Evolutionary conservation across 2,888 invertebrate species (phyloP).

Genomic region (Bursaphelenchus okinawaensis): DNA sequence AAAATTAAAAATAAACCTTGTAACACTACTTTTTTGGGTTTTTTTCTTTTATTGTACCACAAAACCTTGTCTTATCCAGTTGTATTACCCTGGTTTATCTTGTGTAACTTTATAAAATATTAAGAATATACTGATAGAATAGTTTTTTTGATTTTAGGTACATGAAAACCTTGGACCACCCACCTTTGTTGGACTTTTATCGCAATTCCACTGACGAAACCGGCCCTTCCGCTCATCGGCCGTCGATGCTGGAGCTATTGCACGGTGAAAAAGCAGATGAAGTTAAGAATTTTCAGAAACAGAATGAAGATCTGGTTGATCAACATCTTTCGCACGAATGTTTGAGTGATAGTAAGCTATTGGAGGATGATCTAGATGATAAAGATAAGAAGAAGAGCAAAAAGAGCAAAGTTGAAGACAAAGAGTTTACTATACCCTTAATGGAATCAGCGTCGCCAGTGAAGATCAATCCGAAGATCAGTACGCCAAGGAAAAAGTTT

Average conservation of each 20-base stretch:
- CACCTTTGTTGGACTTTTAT: constrained; percentile 63
- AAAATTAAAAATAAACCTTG: too few species aligned
- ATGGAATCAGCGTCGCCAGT: constrained; percentile 8
- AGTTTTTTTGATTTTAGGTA: not conserved
- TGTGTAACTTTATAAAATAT: too few species aligned
- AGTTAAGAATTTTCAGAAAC: constrained; percentile 18
- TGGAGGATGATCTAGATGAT: not conserved
- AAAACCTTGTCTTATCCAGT: too few species aligned
- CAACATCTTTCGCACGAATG: constrained; percentile 16
- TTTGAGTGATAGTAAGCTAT: not conserved
- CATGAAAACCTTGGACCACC: constrained; percentile 44
- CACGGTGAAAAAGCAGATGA: constrained; percentile 36
- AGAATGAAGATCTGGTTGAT: constrained; percentile 24
- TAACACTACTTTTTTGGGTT: too few species aligned
- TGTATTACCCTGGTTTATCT: too few species aligned
- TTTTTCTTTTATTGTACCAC: too few species aligned
- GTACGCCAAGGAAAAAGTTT: not conserved
- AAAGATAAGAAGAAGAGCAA: not conserved
- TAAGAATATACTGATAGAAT: too few species aligned
- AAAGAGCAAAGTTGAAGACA: not conserved
- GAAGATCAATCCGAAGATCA: not conserved
- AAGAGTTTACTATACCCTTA: not conserved
- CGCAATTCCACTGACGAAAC: constrained; percentile 56
- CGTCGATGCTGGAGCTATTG: constrained; percentile 53
- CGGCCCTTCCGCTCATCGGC: constrained; percentile 30